These are phyloP conservation scores for Lydus trimaculatus DNA, from an alignment of 2,888 invertebrate species.

Conservation along the genomic window DNA sequence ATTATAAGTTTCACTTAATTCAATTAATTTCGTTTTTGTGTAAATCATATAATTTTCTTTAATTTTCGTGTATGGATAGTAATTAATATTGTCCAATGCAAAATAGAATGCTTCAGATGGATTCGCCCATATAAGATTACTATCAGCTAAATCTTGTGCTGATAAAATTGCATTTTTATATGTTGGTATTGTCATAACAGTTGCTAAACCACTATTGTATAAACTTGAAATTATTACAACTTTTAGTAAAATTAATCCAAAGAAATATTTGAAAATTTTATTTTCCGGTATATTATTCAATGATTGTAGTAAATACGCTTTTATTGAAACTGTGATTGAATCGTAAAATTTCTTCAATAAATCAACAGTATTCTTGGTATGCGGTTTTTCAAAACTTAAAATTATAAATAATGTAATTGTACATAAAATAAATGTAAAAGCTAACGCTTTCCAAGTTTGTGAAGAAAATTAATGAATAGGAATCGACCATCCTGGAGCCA, in stretches of 20 bases:
- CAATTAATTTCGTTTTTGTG: slow-evolving; percentile 21
- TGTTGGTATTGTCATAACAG: slow-evolving; percentile 72
- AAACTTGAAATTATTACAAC: slow-evolving; percentile 69
- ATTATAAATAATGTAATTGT: not conserved
- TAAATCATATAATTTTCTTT: slow-evolving; percentile 41
- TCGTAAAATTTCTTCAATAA: not conserved
- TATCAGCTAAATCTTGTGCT: slow-evolving; percentile 64
- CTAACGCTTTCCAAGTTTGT: not conserved
- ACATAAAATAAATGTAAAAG: not conserved
- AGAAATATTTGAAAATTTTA: slow-evolving; percentile 54
- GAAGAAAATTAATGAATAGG: slow-evolving; percentile 68
- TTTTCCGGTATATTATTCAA: slow-evolving; percentile 16
- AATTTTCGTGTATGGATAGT: slow-evolving; percentile 38
- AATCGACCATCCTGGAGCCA: slow-evolving; percentile 68
- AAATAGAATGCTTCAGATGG: slow-evolving; percentile 70
- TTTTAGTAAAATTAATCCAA: slow-evolving; percentile 64
- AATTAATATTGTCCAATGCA: slow-evolving; percentile 56
- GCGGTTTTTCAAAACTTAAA: not conserved
- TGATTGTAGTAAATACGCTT: not conserved
- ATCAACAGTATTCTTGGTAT: not conserved
- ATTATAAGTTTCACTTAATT: not conserved
- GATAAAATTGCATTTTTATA: slow-evolving; percentile 67
- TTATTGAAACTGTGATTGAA: not conserved
- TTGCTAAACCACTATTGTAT: slow-evolving; percentile 72
- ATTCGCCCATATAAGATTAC: slow-evolving; percentile 68